Base-by-base conservation (phyloP, 2,888 invertebrate genomes). In the Eupeodes latifasciatus region DNA sequence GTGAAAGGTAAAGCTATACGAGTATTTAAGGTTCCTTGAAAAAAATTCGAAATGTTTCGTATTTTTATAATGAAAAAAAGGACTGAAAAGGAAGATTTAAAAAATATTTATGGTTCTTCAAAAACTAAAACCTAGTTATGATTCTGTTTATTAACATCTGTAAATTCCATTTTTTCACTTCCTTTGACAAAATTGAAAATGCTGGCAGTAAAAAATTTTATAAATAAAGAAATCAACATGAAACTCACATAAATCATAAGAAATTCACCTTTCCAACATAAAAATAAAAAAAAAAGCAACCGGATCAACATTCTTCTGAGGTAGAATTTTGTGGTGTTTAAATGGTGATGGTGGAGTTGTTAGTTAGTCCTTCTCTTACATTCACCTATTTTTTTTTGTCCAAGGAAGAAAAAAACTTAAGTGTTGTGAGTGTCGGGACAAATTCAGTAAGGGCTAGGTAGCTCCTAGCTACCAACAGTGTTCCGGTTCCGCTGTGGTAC, bases 401-500 rank as follows among this genome's bases (percentile, higher is more conserved):
- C 34, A 14, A 53, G 57, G 9, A 36, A 55, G 5, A 9, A 4
- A 44, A 40, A 61, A 61, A 14, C 51, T 67, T 12, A 69, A 81
- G 67, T 53, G 74, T 55, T 61, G 55, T 51, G 75, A 66, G 71
- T 81, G 81, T 72, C 49, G 66, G 55, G 19, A 71, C 5, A 64
- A 81, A 81, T 47, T 80, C 51, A 85, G 81, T 66, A 66, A 64
- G 12, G 27, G 19, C 19, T 71, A 19, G 16, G 36, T 44, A 16
- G 16, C 69, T 53, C 53, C 16, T 11, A 55, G n/a, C 55, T 34
- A 66, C 66, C 47, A 40, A 40, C 55, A 64, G 44, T 69, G 71
- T 49, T 66, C 62, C 53, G 76, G 71, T 49, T 66, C 62, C 53
- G 71, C 44, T 86, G 75, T 59, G 74, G 53, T 75, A 69, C 57